Conservation (phyloP, 2,113 vertebrate genomes). For the Protobothrops mucrosquamatus region DNA sequence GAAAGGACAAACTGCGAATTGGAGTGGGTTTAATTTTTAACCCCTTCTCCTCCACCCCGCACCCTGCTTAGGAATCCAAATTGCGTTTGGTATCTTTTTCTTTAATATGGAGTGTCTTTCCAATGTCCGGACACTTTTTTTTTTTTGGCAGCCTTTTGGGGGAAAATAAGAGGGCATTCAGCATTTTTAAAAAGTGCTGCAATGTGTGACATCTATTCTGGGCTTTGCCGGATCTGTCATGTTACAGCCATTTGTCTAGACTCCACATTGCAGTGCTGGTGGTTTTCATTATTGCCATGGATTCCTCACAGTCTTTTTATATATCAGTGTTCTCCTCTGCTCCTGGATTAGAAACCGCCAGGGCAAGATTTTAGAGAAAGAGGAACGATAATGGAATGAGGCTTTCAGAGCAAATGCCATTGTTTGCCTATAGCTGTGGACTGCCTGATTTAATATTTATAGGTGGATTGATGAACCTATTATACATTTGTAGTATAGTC, state of each 20-base stretch:
- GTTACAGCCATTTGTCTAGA: not conserved
- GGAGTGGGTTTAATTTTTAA: not conserved
- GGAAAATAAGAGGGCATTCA: not conserved
- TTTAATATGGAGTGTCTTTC: not conserved
- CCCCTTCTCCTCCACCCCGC: too few species aligned
- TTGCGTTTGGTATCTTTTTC: not conserved
- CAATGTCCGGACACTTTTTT: not conserved
- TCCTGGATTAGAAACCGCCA: not conserved
- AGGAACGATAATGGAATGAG: not conserved
- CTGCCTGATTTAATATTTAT: not conserved
- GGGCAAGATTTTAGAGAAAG: not conserved
- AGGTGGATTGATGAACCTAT: not conserved
- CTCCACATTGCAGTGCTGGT: not conserved
- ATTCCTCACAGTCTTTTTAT: not conserved
- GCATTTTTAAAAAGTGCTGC: not conserved
- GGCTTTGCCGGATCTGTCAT: not conserved
- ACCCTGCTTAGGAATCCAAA: not conserved
- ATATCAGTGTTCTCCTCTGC: not conserved
- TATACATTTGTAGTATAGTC: not conserved
- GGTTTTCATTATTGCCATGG: not conserved
- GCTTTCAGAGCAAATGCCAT: not conserved
- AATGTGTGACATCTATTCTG: not conserved
- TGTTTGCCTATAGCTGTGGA: not conserved
- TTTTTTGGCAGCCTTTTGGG: not conserved
- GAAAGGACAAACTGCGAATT: not conserved